Percentiles rank a stretch among this genome's conserved stretches.
Evolutionary conservation across 2,113 vertebrate species (phyloP).

Genomic region (Neodon shergylaensis): DNA sequence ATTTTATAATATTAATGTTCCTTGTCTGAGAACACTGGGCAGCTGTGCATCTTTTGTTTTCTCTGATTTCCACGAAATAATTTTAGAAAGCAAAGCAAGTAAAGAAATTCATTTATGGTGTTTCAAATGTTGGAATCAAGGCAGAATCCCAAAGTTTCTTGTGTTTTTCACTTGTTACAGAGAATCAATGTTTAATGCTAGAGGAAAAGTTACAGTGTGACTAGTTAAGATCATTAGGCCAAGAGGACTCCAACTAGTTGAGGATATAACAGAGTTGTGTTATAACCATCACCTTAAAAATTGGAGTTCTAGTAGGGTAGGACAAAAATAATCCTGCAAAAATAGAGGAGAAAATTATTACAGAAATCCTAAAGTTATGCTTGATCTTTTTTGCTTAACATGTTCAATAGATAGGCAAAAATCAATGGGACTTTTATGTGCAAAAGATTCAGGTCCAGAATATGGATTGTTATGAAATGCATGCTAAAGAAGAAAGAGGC

Average conservation of each 20-base stretch:
- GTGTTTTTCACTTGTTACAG: not conserved
- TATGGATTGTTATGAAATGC: not conserved
- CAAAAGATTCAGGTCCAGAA: not conserved
- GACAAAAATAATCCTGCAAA: not conserved
- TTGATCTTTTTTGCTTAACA: not conserved
- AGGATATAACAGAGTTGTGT: not conserved
- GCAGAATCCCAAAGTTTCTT: not conserved
- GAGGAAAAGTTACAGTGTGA: not conserved
- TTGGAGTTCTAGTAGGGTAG: not conserved
- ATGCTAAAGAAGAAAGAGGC: not conserved
- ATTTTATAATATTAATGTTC: not conserved
- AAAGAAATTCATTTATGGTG: not conserved
- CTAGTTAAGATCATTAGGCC: not conserved
- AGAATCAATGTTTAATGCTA: not conserved
- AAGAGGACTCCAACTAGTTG: not conserved
- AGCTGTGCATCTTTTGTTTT: not conserved
- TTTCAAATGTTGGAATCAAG: not conserved
- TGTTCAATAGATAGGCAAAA: not conserved
- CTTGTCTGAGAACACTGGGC: not conserved
- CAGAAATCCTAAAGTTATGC: not conserved
- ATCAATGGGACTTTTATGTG: not conserved
- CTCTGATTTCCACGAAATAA: not conserved
- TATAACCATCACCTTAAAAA: not conserved
- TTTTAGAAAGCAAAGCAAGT: conserved; percentile 44
- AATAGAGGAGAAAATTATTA: not conserved